These are phyloP conservation scores for Catagonus wagneri DNA, from an alignment of 2,113 vertebrate genomes.

Conservation along the genomic window DNA sequence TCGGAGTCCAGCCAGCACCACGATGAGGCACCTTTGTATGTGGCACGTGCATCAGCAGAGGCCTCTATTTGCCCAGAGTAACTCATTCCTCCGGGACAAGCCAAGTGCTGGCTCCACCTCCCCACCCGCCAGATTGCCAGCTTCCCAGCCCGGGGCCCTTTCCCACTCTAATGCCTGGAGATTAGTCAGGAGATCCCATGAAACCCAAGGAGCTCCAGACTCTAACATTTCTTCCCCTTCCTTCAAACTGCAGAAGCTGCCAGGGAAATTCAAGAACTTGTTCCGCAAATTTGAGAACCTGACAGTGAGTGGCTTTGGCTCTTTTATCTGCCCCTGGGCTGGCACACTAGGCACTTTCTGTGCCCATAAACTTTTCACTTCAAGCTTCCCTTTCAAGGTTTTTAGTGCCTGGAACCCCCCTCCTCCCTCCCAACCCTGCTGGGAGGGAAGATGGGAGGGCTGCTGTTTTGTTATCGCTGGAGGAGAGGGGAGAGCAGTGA, in stretches of 20 bases:
- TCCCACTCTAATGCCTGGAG: background rate
- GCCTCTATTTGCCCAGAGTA: background rate
- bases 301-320: conserved; percentile 89
- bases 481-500: background rate
- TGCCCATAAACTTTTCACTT: background rate
- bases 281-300: conserved; percentile 97
- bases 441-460: background rate
- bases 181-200: background rate
- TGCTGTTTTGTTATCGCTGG: background rate
- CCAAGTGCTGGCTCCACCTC: background rate
- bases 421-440: background rate
- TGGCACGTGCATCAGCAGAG: background rate
- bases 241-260: conserved; percentile 91
- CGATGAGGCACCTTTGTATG: background rate
- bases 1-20: background rate
- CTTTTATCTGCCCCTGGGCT: background rate
- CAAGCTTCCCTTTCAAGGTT: background rate
- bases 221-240: conserved; percentile 6
- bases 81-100: background rate
- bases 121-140: background rate
- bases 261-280: conserved; percentile 97
- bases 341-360: background rate
- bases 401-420: background rate
- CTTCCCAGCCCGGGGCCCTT: background rate
- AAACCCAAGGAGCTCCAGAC: conserved; percentile 7